Percentiles rank a stretch among this genome's conserved stretches.
Conservation (phyloP, 2,888 invertebrate genomes). For the Eutolmus rufibarbis region DNA sequence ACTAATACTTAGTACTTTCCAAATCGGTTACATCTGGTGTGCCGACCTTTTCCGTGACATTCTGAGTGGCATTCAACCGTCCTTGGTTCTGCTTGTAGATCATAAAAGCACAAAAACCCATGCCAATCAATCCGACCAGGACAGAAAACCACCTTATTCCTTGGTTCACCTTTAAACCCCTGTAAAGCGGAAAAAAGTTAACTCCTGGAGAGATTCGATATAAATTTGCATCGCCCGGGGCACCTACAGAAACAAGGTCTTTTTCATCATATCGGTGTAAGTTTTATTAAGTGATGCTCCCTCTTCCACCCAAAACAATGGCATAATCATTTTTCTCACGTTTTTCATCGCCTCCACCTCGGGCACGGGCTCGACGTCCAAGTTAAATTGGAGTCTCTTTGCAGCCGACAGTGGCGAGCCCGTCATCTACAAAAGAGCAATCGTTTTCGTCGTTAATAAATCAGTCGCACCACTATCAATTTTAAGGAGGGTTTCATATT, state of each 20-base stretch:
- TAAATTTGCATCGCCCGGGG: not conserved
- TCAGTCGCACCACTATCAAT: not conserved
- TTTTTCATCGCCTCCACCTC: conserved; percentile 73
- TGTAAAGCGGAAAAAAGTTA: not conserved
- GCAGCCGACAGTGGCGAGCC: conserved; percentile 78
- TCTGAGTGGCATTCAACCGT: not conserved
- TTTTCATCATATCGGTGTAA: conserved; percentile 71
- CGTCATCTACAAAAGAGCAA: conserved; percentile 53
- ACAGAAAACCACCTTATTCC: conserved; percentile 58
- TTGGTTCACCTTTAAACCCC: conserved; percentile 52
- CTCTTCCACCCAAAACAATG: conserved; percentile 82
- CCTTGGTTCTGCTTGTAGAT: not conserved
- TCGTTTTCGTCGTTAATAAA: not conserved
- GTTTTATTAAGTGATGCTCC: conserved; percentile 73
- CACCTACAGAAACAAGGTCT: conserved; percentile 59
- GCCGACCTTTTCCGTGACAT: not conserved
- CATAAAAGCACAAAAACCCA: not conserved
- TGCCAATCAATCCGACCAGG: conserved; percentile 55
- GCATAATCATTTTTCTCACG: conserved; percentile 70
- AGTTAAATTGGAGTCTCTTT: conserved; percentile 78
- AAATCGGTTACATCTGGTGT: not conserved
- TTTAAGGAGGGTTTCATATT: not conserved
- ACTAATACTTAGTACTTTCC: not conserved
- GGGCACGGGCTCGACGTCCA: conserved; percentile 69
- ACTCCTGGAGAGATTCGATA: not conserved